Conservation (phyloP, 2,888 invertebrate genomes). For the Eulithis testata region DNA sequence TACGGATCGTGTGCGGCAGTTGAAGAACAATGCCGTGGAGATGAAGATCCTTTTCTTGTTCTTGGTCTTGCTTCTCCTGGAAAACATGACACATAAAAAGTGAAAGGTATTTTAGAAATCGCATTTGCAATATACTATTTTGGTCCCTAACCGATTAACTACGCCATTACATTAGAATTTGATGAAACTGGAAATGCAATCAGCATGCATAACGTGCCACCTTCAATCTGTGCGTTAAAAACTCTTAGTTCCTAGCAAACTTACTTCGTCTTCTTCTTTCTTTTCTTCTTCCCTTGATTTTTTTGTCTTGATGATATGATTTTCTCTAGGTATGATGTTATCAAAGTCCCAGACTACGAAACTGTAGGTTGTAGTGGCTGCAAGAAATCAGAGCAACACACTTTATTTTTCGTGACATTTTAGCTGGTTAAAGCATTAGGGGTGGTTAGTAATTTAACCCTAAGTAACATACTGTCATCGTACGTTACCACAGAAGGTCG, state of each 20-base stretch:
- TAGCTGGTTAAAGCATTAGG: too few relatives aligned
- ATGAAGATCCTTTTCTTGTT: conserved; percentile 65
- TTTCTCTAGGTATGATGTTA: conserved; percentile 71
- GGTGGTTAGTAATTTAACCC: too few relatives aligned
- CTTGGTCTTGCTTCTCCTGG: conserved; percentile 64
- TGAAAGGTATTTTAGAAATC: neutral
- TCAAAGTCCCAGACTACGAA: conserved; percentile 93
- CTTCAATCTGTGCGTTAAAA: neutral
- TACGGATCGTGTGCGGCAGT: conserved; percentile 94
- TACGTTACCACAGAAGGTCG: too few relatives aligned
- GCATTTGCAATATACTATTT: too few relatives aligned
- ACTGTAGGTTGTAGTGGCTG: conserved; percentile 91
- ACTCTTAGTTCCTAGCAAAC: conserved; percentile 2
- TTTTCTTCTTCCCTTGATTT: conserved; percentile 54
- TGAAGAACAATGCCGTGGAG: conserved; percentile 87
- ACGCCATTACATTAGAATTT: too few relatives aligned
- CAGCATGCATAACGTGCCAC: too few relatives aligned
- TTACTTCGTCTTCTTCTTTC: conserved; percentile 59
- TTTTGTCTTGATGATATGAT: conserved; percentile 58
- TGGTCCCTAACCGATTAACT: too few relatives aligned
- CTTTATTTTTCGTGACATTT: too few relatives aligned
- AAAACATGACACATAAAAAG: conserved; percentile 22
- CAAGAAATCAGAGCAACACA: conserved; percentile 71
- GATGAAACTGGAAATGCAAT: too few relatives aligned
- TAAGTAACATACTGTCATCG: too few relatives aligned